Base-by-base conservation (phyloP, 1,140 invertebrate genomes). In the Lasioglossum baleicum region DNA sequence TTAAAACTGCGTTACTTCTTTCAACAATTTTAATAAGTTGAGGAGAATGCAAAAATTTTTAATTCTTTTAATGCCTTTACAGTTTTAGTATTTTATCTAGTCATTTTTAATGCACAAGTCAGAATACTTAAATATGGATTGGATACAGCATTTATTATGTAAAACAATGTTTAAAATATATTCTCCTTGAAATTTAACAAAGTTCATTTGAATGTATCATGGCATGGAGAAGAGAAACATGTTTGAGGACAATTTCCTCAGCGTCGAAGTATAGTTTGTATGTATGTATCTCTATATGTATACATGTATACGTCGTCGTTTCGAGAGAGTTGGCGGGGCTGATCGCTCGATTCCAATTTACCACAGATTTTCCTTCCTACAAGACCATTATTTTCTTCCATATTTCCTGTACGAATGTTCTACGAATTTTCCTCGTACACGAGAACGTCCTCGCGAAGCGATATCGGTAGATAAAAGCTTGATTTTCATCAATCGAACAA, bases 401-500 rank as follows among this genome's bases (percentile, higher is more conserved):
- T 63, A 44, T 78, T 79, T 72, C 69, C 63, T 58, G 10, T 61
- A 79, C 51, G 48, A 73, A 56, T 60, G 60, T 66, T 79, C 61
- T 35, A 10, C 26, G 73, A 40, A 74, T n/a, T 10, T 35, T 6
- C 26, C 17, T 72, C 31, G 42, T 66, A 58, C 60, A 26, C 26
- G 51, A 35, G n/a, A 31, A 58, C 48, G n/a, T 58, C 22, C 42
- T 15, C 15, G n/a, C 35, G 35, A 48, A 73, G 51, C 22, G 77
- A 66, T 66, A 81, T 70, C 48, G 74, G 64, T 68, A 73, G 63
- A 65, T 79, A 79, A 70, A 67, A 35, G 75, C 51, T 77, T 83
- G 40, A 81, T 81, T 60, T 75, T 74, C 65, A 40, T 35, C 53
- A 48, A 40, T 75, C 22, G 82, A 58, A n/a, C 53, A 40, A 68